Evolutionary conservation across 2,113 vertebrate genomes (phyloP), one percentile per base, ranked within the genome.

Genomic region (Varanus salvator): DNA sequence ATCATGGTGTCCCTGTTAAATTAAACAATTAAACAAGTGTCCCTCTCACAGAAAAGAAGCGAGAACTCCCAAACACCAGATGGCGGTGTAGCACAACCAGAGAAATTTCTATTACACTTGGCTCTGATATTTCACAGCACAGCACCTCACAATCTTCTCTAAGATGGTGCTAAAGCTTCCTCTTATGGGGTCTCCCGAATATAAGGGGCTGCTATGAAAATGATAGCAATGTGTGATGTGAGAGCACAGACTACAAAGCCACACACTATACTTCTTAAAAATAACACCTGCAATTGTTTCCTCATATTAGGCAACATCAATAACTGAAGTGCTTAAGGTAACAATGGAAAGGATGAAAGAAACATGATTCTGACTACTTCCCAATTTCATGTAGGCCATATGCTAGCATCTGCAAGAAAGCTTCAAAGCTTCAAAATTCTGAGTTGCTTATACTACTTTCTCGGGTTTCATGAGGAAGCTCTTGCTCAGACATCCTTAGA

Each of bases 41-140:
- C n/a, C 64, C 38, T 50, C 23, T 48, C 31, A 92, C 86, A 92
- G 88, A 85, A 69, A 80, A 81, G 72, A 82, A 76, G 93, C n/a
- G 94, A 87, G 91, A 87, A 92, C 90, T 87, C 72, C 31, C 90
- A 91, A 94, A 95, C 97, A 96, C 89, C 96, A 97, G 97, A 95
- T 96, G 97, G 97, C 93, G 97, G 97, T 97, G 93, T 86, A 97
- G 95, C 87, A 95, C 95, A 96, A 96, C 91, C 80, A 93, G 88
- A 91, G 93, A 74, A 85, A n/a, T 23, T 86, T 84, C 88, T 87
- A 93, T 89, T 89, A 88, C 80, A 85, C 44, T 69, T 80, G 76
- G 83, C 87, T 76, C 91, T 93, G 94, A 84, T 48, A 87, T 94
- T 96, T 94, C 92, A 92, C 93, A 93, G 34, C 8, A 68, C 21